These are phyloP conservation scores for Zootermopsis nevadensis DNA, from an alignment of 2,888 invertebrate species.

Conservation along the genomic window DNA sequence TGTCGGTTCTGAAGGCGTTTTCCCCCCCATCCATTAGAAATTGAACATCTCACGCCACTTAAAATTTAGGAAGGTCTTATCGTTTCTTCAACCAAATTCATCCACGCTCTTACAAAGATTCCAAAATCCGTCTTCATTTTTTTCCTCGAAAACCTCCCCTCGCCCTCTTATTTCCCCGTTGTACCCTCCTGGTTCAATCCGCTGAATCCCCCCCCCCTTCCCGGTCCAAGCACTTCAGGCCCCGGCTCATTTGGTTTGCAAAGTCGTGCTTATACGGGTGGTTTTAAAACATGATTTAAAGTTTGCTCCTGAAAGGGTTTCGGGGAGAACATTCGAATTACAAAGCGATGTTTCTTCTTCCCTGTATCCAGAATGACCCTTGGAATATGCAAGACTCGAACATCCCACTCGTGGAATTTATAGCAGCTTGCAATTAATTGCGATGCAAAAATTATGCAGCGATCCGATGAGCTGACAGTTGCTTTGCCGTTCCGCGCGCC, in stretches of 20 bases:
- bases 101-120: constrained; percentile 13
- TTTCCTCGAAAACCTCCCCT: neutral
- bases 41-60: too few species aligned
- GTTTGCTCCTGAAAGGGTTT: too few species aligned
- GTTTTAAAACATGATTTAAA: neutral
- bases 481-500: neutral
- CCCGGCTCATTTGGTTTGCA: constrained; percentile 30
- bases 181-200: neutral
- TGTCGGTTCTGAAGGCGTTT: too few species aligned
- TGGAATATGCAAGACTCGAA: too few species aligned
- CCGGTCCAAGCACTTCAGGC: neutral
- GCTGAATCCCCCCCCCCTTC: neutral
- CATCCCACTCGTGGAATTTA: too few species aligned
- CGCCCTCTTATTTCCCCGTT: neutral
- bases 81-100: neutral
- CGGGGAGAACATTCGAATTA: too few species aligned
- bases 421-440: neutral
- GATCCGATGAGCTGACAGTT: neutral
- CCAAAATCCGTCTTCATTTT: constrained; percentile 29
- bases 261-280: neutral
- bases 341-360: too few species aligned
- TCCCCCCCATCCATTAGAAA: too few species aligned
- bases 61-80: too few species aligned
- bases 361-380: too few species aligned
- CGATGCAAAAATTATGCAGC: neutral